Evolutionary conservation across 2,888 invertebrate species (phyloP), one percentile per base, ranked within the genome.

Genomic region (Mechanitis mazaeus): DNA sequence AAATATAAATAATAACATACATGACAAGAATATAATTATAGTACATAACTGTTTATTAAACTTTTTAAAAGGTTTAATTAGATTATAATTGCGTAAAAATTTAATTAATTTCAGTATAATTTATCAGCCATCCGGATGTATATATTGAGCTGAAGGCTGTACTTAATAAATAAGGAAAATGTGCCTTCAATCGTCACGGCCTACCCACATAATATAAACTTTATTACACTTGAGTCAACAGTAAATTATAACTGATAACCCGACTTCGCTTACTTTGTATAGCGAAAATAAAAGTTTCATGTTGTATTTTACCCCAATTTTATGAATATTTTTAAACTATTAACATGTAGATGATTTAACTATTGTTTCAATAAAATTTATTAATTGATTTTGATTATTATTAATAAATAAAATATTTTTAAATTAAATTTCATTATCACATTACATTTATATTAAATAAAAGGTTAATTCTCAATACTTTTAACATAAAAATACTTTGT

Each of bases 131-230:
- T 72, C 73, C 70, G 69, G 73, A 75, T 77, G 72, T 64, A 75
- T 73, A 64, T 73, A 75, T 74, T 69, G 65, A 68, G 71, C 79
- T 80, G 68, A 81, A 73, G 81, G 80, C 66, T 80, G 69, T 76
- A 74, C 72, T 71, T 73, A 75, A 77, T 74, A 71, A 77, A 86
- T 75, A 78, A 87, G 86, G 85, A 86, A 87, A 86, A 83, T 59
- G 75, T 74, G 72, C 70, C 68, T 72, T 72, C 75, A 71, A 79
- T 73, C 73, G 76, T 77, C 84, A 85, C 84, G 83, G 83, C 66
- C 81, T 68, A 63, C 65, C 67, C 71, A 77, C 76, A 75, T 78
- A 56, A 46, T 64, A 65, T 63, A 65, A 64, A 69, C 64, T 66
- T 69, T 69, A 69, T 69, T 61, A 57, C 63, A 9, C 31, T 50